phyloP scores from a whole-genome alignment of 2,888 invertebrate genomes.

The Eutolmus rufibarbis region DNA sequence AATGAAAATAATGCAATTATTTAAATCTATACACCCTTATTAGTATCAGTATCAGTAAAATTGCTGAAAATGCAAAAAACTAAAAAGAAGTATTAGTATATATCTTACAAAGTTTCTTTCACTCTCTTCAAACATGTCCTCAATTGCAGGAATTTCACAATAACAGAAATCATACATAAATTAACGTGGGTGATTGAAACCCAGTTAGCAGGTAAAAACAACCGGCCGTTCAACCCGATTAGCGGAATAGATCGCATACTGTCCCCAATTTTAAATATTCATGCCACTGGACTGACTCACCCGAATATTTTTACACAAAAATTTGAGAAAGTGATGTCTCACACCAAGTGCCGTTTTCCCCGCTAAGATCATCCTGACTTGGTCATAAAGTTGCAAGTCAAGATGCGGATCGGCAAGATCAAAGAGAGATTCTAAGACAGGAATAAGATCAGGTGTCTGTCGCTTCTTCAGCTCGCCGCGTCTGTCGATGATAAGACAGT shows the following conservation, averaged over 20 bases:
- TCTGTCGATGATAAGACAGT: background rate
- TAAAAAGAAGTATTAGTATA: no score
- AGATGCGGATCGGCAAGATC: background rate
- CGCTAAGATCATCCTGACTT: background rate
- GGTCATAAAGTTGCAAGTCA: background rate
- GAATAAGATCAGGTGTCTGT: conserved; percentile 17
- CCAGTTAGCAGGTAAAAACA: background rate
- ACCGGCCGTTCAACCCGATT: background rate
- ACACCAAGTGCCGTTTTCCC: background rate
- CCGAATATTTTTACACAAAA: background rate
- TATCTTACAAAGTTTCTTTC: background rate
- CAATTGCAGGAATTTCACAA: background rate
- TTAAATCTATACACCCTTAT: no score
- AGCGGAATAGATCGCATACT: background rate
- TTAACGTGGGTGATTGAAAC: background rate
- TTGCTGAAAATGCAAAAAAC: no score
- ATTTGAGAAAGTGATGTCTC: background rate
- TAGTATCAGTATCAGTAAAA: no score
- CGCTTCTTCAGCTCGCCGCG: background rate
- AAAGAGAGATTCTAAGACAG: background rate
- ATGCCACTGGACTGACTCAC: background rate
- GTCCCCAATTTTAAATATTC: background rate
- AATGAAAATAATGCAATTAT: no score
- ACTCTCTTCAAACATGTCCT: background rate
- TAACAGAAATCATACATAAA: background rate